These are phyloP conservation scores for Passer montanus DNA, from an alignment of 2,113 vertebrate genomes.

Conservation along the genomic window DNA sequence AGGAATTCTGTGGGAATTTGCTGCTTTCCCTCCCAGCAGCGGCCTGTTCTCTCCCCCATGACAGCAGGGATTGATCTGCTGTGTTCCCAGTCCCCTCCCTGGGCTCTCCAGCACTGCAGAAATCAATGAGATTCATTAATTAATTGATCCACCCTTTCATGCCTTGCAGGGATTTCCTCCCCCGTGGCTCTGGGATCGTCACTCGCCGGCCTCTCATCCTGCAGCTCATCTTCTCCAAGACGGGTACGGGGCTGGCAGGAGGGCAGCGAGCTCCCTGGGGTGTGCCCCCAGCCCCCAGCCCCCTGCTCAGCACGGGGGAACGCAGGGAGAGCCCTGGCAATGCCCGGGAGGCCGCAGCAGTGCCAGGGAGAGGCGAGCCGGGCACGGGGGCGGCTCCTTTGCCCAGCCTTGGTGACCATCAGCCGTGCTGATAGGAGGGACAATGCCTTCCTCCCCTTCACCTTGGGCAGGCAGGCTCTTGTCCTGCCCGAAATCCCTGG, in stretches of 20 bases:
- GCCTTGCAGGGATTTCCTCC: slow-evolving; percentile 90
- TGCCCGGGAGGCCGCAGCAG: neutral
- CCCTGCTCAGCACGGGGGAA: fast-evolving
- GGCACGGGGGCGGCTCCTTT: fast-evolving
- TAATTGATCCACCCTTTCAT: neutral
- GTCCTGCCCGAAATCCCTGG: too few species aligned
- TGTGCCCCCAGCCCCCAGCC: neutral
- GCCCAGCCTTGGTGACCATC: neutral
- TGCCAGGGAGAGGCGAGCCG: neutral
- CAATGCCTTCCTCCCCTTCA: too few species aligned
- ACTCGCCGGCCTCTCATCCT: slow-evolving; percentile 94
- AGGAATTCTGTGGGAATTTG: neutral
- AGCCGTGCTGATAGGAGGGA: neutral
- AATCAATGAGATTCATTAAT: fast-evolving
- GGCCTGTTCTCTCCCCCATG: too few species aligned
- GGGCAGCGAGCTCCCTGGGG: neutral
- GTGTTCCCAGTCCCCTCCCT: neutral
- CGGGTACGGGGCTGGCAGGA: slow-evolving; percentile 71
- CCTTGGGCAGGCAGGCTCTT: too few species aligned
- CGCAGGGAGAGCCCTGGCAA: neutral
- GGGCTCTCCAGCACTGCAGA: fast-evolving
- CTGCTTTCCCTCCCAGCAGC: fast-evolving
- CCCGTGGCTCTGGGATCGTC: slow-evolving; percentile 94
- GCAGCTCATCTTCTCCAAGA: slow-evolving; percentile 95
- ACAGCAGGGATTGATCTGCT: neutral